phyloP scores from a whole-genome alignment of 2,797 vertebrate genomes.

The Picus viridis region DNA sequence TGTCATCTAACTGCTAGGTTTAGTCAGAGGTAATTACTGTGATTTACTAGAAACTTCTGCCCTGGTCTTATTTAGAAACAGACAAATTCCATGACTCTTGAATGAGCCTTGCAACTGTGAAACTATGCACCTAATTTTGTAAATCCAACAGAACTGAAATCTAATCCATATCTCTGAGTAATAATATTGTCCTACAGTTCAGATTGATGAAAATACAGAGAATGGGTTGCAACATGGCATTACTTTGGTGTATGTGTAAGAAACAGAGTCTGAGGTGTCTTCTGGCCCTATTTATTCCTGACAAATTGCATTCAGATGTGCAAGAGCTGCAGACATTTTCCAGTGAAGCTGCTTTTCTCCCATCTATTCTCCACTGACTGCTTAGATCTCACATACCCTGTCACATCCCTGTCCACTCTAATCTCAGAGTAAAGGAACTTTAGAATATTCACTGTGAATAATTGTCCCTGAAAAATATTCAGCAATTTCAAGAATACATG shows the following conservation, averaged over 20 bases:
- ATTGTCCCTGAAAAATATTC: neutral
- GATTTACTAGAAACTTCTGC: neutral
- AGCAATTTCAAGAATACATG: conserved; percentile 1
- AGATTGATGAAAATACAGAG: neutral
- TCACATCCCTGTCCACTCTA: neutral
- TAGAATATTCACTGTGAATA: neutral
- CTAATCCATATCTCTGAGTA: neutral
- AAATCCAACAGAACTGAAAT: neutral
- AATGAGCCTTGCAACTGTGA: neutral
- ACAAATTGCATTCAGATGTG: neutral
- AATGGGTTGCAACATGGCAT: neutral
- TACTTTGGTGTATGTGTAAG: neutral
- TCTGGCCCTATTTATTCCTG: neutral
- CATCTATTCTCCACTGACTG: neutral
- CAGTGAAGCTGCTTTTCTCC: neutral
- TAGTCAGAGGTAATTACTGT: neutral
- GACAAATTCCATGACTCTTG: neutral
- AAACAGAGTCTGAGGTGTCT: neutral
- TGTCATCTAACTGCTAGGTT: neutral
- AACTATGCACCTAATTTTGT: neutral
- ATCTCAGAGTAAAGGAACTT: neutral
- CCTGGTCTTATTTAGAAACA: neutral
- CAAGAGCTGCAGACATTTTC: neutral
- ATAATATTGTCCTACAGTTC: neutral
- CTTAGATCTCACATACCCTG: neutral